These are phyloP conservation scores for Ctena decussata DNA, from an alignment of 2,888 invertebrate genomes.

Conservation along the genomic window DNA sequence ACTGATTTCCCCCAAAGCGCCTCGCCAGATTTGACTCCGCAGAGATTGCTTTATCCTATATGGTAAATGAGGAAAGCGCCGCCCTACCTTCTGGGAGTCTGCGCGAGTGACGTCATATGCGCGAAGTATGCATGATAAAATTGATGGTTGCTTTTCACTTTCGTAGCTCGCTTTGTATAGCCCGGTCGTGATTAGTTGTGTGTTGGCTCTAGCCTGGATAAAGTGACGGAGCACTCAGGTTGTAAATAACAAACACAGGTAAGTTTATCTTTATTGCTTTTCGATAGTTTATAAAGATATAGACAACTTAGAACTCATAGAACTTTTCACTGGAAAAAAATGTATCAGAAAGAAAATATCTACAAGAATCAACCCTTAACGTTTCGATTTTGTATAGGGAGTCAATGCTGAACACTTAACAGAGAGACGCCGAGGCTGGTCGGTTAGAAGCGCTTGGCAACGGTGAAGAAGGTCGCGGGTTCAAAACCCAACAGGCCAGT, in stretches of 20 bases:
- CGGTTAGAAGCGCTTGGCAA: no score
- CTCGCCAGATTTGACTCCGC: conserved; percentile 28
- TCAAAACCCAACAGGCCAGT: no score
- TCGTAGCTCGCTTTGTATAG: conserved; percentile 63
- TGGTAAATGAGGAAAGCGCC: conserved; percentile 61
- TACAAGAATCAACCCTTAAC: no score
- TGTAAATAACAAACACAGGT: conserved; percentile 39
- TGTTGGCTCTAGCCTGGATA: conserved; percentile 44
- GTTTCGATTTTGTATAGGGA: no score
- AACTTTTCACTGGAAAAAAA: no score
- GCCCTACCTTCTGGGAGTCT: conserved; percentile 55
- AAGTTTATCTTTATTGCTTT: conserved; percentile 4
- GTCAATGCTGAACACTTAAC: no score
- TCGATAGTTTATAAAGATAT: no score
- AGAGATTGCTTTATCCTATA: conserved; percentile 57
- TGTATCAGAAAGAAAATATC: no score
- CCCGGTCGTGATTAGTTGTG: conserved; percentile 48
- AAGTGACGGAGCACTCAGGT: conserved; percentile 20
- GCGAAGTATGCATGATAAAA: conserved; percentile 54
- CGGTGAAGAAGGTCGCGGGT: no score
- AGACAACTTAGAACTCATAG: no score
- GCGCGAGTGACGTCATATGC: conserved; percentile 59
- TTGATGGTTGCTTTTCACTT: conserved; percentile 63
- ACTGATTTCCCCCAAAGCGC: conserved; percentile 29
- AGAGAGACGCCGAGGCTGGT: no score